phyloP scores from a whole-genome alignment of 53 echinoderm and acorn worm species.

The Patiria pectinifera region DNA sequence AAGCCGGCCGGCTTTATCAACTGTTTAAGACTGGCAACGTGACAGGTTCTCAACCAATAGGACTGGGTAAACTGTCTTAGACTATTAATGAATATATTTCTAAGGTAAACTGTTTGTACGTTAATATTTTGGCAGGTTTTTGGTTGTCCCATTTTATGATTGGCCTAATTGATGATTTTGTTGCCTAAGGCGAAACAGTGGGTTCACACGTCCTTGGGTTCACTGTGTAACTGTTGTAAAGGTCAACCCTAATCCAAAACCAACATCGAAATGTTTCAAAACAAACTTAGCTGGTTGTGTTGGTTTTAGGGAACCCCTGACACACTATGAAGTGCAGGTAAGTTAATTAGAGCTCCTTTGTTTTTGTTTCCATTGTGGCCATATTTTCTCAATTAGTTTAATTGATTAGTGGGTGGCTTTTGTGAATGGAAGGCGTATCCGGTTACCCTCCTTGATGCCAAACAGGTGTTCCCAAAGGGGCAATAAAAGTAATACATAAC shows the following conservation, averaged over 20 bases:
- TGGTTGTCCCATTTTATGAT: neutral
- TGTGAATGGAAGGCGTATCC: neutral
- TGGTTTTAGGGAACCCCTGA: neutral
- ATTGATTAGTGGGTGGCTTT: constrained; percentile 27
- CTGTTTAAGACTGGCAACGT: too few species aligned
- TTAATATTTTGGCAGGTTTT: neutral
- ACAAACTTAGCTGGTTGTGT: neutral
- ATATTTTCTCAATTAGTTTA: constrained; percentile 51
- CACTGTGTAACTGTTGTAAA: constrained; percentile 19
- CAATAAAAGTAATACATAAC: neutral
- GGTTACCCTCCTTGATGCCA: neutral
- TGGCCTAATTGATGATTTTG: neutral
- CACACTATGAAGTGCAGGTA: neutral
- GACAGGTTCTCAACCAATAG: too few species aligned
- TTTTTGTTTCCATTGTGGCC: constrained; percentile 19
- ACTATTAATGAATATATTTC: too few species aligned
- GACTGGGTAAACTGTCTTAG: too few species aligned
- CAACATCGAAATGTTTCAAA: neutral
- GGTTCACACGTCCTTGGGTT: neutral
- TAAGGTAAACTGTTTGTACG: too few species aligned
- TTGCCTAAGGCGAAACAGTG: neutral
- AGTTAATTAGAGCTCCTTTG: constrained; percentile 10
- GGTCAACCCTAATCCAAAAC: neutral
- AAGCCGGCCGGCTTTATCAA: too few species aligned
- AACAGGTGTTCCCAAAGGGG: neutral